Base-by-base conservation (phyloP, 2,113 vertebrate genomes). In the Scomber colias region DNA sequence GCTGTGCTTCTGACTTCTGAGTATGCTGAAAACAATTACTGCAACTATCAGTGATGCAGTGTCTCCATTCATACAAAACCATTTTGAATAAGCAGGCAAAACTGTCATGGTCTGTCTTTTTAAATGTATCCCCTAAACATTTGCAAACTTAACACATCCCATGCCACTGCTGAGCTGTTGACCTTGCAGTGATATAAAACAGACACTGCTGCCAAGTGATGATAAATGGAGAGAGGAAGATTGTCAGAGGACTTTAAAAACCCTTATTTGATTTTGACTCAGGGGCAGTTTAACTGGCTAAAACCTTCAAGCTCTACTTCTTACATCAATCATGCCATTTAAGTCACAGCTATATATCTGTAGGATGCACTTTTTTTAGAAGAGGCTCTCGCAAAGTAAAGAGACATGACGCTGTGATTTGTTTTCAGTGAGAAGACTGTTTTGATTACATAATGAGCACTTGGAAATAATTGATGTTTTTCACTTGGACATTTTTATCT, bases 221-320 rank as follows among this genome's bases (percentile, higher is more conserved):
- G 81, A 91, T 82, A 82, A 81, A 85, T 81, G 48, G 56, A 68
- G 57, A 71, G 59, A 59, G 65, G 35, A 24, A 70, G 71, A 79
- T 67, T 81, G 77, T 82, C 79, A 62, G 71, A 81, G 70, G 70
- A 67, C 69, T 90, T 86, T 77, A 84, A 84, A 84, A 84, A 85
- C 75, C 78, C 79, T 71, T 77, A 80, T 87, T 92, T 83, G 63
- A 82, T 85, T 90, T 88, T 35, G 80, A 83, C 85, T 80, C 55
- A 4, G 69, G 79, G 82, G 61, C 78, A 79, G 82, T 90, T 89
- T 77, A 85, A 90, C 84, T 75, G 87, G 82, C 72, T 90, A 62
- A 83, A 90, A 85, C 89, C 80, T 89, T 91, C 84, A 86, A 91
- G 77, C 81, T 80, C 71, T 75, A 57, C 79, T 87, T 87, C 79